phyloP scores from a whole-genome alignment of 2,888 invertebrate genomes.

The Meiosimyza platycephala region DNA sequence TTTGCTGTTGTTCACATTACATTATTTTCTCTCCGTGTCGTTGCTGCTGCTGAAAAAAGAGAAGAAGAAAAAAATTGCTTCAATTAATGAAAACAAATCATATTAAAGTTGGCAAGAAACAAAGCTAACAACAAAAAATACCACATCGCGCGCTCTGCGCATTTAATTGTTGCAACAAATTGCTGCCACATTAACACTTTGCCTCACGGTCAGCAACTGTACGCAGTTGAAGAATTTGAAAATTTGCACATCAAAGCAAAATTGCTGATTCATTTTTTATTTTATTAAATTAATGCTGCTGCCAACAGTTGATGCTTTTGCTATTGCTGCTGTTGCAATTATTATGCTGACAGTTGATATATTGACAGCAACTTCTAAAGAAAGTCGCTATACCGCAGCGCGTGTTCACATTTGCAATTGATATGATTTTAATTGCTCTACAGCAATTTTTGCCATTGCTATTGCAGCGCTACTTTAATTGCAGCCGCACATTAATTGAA shows the following conservation, averaged over 20 bases:
- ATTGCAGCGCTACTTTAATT: too few species aligned
- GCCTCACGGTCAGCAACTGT: slow-evolving; percentile 28
- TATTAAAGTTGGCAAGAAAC: too few species aligned
- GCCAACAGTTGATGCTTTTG: not conserved
- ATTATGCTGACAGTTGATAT: slow-evolving; percentile 14
- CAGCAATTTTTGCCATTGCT: not conserved
- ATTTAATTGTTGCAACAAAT: slow-evolving; percentile 15
- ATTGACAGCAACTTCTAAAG: slow-evolving; percentile 15
- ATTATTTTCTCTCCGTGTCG: too few species aligned
- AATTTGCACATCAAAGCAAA: slow-evolving; percentile 14
- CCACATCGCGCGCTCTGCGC: too few species aligned
- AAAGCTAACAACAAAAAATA: not conserved
- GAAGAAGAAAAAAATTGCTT: too few species aligned
- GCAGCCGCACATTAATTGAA: too few species aligned
- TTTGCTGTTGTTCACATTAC: too few species aligned
- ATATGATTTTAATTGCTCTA: slow-evolving; percentile 19
- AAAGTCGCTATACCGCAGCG: slow-evolving; percentile 1
- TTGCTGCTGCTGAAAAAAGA: too few species aligned
- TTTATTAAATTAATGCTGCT: slow-evolving; percentile 18
- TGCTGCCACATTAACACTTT: slow-evolving; percentile 30
- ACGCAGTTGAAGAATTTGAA: not conserved
- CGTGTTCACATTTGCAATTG: slow-evolving; percentile 15
- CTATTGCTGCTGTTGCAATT: slow-evolving; percentile 17
- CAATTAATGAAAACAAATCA: too few species aligned
- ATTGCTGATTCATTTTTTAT: slow-evolving; percentile 32